Base-by-base conservation (phyloP, 2,113 vertebrate species). In the Chascanopsetta lugubris region DNA sequence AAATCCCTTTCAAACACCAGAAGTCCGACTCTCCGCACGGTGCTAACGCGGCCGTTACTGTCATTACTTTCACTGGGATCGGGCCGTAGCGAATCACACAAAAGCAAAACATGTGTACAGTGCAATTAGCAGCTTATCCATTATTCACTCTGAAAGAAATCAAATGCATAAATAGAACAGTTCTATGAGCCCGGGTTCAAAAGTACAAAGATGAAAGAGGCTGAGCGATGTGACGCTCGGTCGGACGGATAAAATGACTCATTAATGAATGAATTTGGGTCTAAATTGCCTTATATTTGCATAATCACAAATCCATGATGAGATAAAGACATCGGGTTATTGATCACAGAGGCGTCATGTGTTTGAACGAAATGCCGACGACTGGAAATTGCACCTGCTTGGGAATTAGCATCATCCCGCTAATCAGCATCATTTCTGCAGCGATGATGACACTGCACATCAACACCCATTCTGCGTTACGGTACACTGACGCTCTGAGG, bases 361-460 rank as follows among this genome's bases (percentile, higher is more conserved):
- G 13, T n/a, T 13, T 40, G 17, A n/a, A 13, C 5, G 17, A 5
- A n/a, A 5, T 40, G 20, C 10, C 10, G 42, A 17, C 42, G 21
- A 17, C 38, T 17, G 34, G n/a, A 8, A 3, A 30, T 30, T 30
- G 29, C n/a, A n/a, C 25, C 42, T 51, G 8, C 11, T 42, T 50
- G 27, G 4, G 34, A 54, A 51, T 53, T 12, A 15, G 4, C 34
- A 29, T 30, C 26, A 24, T 47, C 68, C 38, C n/a, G 22, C 46
- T 43, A 56, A 66, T 56, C 55, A 1, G 13, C 54, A 61, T 5
- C 25, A 30, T 32, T 51, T 59, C 29, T 68, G n/a, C 21, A 12
- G 26, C 25, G 60, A 25, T 36, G n/a, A 20, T 17, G 46, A 54
- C 61, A 61, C 11, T 29, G 12, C 32, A 61, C 7, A 30, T 20